phyloP scores from a whole-genome alignment of 2,888 invertebrate genomes.

The Beris morrisii region DNA sequence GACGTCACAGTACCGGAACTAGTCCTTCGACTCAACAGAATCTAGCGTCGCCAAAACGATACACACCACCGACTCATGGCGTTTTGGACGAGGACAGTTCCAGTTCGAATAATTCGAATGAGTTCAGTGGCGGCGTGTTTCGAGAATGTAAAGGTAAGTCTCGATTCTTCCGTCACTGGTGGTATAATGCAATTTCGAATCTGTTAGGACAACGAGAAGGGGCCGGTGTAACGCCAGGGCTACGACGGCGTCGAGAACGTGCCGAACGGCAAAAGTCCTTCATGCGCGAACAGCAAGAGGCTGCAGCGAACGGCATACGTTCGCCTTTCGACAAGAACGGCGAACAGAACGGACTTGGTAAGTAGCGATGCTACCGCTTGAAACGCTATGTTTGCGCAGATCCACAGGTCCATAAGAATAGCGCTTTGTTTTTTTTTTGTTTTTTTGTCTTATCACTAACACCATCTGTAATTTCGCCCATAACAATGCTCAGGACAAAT shows the following conservation, averaged over 20 bases:
- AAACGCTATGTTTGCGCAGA: conserved; percentile 6
- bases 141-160: conserved; percentile 49
- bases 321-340: conserved; percentile 43
- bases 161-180: not conserved
- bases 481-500: conserved; percentile 49
- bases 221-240: conserved; percentile 78
- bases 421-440: conserved; percentile 25
- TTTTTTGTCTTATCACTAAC: conserved; percentile 30
- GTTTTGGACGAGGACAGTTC: conserved; percentile 57
- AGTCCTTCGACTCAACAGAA: conserved; percentile 57
- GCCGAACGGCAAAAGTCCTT: conserved; percentile 84
- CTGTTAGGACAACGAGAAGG: conserved; percentile 50
- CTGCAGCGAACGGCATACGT: conserved; percentile 46
- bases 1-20: conserved; percentile 72
- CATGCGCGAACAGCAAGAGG: conserved; percentile 81
- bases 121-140: conserved; percentile 50
- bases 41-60: conserved; percentile 48
- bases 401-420: not conserved
- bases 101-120: conserved; percentile 60
- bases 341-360: conserved; percentile 51
- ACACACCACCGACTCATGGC: conserved; percentile 47
- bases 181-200: too few relatives aligned
- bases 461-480: conserved; percentile 33
- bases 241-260: conserved; percentile 77
- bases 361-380: conserved; percentile 29